phyloP scores from a whole-genome alignment of 1,140 invertebrate species.

The Drosophila tani region DNA sequence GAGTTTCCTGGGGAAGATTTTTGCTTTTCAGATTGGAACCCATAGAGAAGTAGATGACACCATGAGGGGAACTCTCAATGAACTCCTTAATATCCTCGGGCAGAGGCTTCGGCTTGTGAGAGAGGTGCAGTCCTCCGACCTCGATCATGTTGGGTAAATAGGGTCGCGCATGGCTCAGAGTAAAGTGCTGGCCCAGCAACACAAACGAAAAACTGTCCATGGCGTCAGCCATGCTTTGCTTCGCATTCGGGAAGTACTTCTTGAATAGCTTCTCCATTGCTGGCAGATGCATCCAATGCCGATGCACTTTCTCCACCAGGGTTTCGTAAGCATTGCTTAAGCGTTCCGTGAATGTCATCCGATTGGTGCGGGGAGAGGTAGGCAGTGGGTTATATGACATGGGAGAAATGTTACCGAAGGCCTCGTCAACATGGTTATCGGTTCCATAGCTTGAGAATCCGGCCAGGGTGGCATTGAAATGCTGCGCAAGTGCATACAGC shows the following conservation, averaged over 20 bases:
- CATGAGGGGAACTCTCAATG: constrained; percentile 86
- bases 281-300: constrained; percentile 46
- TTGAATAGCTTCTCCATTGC: constrained; percentile 65
- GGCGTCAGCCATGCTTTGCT: constrained; percentile 53
- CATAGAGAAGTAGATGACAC: constrained; percentile 88
- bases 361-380: constrained; percentile 60
- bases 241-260: constrained; percentile 85
- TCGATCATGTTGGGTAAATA: constrained; percentile 86
- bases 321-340: constrained; percentile 73
- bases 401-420: constrained; percentile 71
- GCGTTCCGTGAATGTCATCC: constrained; percentile 85
- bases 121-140: constrained; percentile 87
- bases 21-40: constrained; percentile 87
- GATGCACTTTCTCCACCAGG: constrained; percentile 25
- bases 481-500: constrained; percentile 59
- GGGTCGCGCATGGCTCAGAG: constrained; percentile 85
- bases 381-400: constrained; percentile 80
- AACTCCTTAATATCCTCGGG: constrained; percentile 85
- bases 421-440: constrained; percentile 49
- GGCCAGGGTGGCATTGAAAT: constrained; percentile 75
- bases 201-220: constrained; percentile 85
- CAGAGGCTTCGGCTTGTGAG: constrained; percentile 78
- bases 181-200: constrained; percentile 87
- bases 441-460: constrained; percentile 73
- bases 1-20: constrained; percentile 86